Conservation (phyloP, 2,888 invertebrate genomes). For the Belgica antarctica region DNA sequence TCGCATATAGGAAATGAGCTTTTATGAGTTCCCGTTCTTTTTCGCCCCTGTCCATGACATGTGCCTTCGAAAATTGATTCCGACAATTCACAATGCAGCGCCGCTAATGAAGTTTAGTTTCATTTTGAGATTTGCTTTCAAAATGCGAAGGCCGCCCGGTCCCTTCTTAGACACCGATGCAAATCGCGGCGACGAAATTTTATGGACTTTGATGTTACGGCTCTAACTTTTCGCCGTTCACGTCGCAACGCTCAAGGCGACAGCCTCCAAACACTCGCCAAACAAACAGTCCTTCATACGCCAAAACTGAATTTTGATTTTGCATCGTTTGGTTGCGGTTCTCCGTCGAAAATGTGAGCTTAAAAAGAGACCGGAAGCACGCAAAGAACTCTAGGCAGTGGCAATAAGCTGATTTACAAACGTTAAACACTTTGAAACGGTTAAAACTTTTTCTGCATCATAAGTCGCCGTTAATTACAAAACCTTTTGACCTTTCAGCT, state of each 20-base stretch:
- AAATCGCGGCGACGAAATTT: not conserved
- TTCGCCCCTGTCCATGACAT: too few species aligned
- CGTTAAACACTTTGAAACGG: too few species aligned
- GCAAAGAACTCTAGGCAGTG: too few species aligned
- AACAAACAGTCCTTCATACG: not conserved
- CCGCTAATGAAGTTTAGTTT: not conserved
- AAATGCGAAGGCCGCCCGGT: not conserved
- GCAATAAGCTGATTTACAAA: too few species aligned
- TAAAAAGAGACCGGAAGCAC: constrained; percentile 22
- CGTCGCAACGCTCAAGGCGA: not conserved
- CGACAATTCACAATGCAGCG: not conserved
- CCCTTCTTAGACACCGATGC: not conserved
- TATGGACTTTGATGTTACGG: not conserved
- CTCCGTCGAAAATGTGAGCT: too few species aligned
- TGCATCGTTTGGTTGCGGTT: too few species aligned
- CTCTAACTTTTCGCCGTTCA: not conserved
- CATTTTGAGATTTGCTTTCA: not conserved
- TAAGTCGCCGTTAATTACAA: not conserved
- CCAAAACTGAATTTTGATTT: not conserved
- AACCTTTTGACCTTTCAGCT: not conserved
- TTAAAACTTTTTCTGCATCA: not conserved
- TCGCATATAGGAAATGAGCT: not conserved
- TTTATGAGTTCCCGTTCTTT: not conserved
- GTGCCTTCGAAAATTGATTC: not conserved
- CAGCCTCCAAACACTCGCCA: not conserved